phyloP scores from a whole-genome alignment of 2,113 vertebrate genomes.

The Paracanthobrama guichenoti region DNA sequence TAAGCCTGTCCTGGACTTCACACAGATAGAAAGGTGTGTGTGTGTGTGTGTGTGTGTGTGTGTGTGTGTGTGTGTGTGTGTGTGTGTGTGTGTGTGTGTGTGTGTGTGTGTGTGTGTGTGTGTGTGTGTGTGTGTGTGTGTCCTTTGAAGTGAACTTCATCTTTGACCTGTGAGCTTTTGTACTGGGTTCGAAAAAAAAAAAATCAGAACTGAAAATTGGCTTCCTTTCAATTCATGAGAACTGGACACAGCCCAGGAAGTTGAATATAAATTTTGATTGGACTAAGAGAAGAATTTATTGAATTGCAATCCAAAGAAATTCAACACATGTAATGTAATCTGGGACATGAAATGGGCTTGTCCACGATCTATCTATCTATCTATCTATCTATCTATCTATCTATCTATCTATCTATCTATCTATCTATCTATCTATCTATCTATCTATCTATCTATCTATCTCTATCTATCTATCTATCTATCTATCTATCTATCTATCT shows the following conservation, averaged over 20 bases:
- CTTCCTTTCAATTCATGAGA: too few relatives aligned
- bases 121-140: constrained; percentile 4
- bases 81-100: neutral
- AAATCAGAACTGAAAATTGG: neutral
- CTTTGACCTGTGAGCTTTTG: constrained; percentile 34
- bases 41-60: constrained; percentile 7
- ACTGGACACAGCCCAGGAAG: neutral
- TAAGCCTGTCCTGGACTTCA: constrained; percentile 20
- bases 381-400: neutral
- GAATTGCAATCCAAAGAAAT: neutral
- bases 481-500: too few relatives aligned
- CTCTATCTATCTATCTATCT: too few relatives aligned
- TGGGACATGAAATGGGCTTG: too few relatives aligned
- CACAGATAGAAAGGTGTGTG: neutral
- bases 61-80: constrained; percentile 12
- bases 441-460: too few relatives aligned
- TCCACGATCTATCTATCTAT: too few relatives aligned
- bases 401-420: neutral
- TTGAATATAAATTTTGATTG: neutral
- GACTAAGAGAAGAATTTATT: neutral
- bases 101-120: neutral
- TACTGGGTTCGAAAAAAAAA: neutral
- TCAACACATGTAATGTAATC: too few relatives aligned
- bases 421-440: neutral
- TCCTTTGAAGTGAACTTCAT: constrained; percentile 23